Percentiles rank a stretch among this genome's conserved stretches.
Conservation (phyloP, 2,797 vertebrate genomes). For the Chloroceryle amazona region DNA sequence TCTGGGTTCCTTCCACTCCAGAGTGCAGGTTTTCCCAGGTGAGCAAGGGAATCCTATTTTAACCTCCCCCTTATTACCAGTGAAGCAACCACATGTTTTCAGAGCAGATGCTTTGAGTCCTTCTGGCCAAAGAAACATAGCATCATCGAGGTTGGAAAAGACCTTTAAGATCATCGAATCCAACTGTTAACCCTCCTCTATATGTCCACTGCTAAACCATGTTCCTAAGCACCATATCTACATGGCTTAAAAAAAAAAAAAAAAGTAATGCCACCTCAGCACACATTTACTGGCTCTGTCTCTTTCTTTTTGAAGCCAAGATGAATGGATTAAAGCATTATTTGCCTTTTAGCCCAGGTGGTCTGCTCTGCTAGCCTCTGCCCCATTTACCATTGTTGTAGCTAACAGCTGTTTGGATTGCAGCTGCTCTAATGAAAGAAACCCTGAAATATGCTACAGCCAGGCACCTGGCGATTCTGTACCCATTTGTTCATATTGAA, state of each 20-base stretch:
- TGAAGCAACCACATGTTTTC: neutral
- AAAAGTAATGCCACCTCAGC: neutral
- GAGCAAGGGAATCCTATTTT: neutral
- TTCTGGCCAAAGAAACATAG: neutral
- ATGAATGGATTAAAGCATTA: neutral
- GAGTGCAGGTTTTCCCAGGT: neutral
- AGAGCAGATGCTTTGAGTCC: neutral
- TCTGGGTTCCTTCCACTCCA: neutral
- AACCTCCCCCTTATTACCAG: neutral
- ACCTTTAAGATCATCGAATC: no score
- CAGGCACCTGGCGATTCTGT: neutral
- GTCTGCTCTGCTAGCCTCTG: neutral
- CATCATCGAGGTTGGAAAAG: no score
- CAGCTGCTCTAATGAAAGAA: slow-evolving; percentile 13
- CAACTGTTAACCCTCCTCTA: no score
- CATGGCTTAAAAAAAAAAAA: no score
- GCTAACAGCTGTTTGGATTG: neutral
- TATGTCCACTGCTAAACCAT: no score
- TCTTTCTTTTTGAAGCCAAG: neutral
- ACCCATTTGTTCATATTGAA: slow-evolving; percentile 52
- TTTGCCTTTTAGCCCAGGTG: slow-evolving; percentile 12
- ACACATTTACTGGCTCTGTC: neutral
- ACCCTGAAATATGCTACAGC: neutral
- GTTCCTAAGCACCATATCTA: no score
- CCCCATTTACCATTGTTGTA: neutral